These are phyloP conservation scores for Sitophilus oryzae DNA, from an alignment of 1,140 invertebrate genomes.

Conservation along the genomic window DNA sequence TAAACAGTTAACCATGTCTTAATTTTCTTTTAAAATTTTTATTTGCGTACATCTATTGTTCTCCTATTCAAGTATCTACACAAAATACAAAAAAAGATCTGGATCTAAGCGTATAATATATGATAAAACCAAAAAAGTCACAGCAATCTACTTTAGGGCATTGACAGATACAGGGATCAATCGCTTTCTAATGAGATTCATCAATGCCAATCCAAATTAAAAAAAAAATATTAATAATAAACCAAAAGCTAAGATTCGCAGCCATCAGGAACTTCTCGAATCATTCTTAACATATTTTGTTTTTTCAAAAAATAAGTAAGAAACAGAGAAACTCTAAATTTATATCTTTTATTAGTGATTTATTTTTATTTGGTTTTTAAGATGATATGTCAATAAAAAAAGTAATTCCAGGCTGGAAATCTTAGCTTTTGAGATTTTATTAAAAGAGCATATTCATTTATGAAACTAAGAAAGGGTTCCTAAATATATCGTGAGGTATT, in stretches of 20 bases:
- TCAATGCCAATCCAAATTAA: slow-evolving; percentile 5
- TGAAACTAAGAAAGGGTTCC: background rate
- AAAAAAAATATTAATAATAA: slow-evolving; percentile 2
- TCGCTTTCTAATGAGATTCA: slow-evolving; percentile 14
- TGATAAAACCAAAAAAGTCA: slow-evolving; percentile 22
- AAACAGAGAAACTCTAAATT: background rate
- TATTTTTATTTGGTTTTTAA: background rate
- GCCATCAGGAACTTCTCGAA: background rate
- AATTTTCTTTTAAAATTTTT: slow-evolving; percentile 12
- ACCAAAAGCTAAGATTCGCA: background rate
- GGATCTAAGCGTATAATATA: slow-evolving; percentile 23
- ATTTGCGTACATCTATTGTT: background rate
- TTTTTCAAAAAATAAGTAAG: slow-evolving; percentile 18
- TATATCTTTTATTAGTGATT: background rate
- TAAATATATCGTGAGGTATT: slow-evolving; percentile 23
- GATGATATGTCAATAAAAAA: background rate
- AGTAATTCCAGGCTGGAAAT: too few relatives aligned
- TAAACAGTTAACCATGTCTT: slow-evolving; percentile 12
- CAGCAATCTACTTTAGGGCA: slow-evolving; percentile 17
- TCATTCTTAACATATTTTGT: slow-evolving; percentile 15
- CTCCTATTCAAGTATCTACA: slow-evolving; percentile 22
- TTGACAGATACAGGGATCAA: slow-evolving; percentile 11
- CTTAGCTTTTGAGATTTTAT: too few relatives aligned
- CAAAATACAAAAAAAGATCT: slow-evolving; percentile 27
- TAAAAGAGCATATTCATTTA: too few relatives aligned